Conservation (phyloP, 1,140 invertebrate species). For the Mamestra configurata region DNA sequence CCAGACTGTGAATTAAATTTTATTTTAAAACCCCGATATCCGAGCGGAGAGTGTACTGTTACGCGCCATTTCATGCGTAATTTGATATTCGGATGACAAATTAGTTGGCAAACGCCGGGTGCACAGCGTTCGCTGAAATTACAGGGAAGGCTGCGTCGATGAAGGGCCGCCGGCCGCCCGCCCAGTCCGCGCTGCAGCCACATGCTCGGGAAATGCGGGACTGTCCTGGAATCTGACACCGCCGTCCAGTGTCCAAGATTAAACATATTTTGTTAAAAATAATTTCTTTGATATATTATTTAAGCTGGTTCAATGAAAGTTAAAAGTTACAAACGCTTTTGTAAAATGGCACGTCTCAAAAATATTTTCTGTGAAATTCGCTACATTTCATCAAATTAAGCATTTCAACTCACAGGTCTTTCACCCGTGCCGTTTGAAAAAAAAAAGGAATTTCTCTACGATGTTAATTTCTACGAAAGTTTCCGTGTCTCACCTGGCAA, state of each 20-base stretch:
- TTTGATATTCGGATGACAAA: conserved; percentile 87
- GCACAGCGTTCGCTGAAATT: conserved; percentile 74
- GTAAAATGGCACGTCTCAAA: background rate
- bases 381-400: too few relatives aligned
- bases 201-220: conserved; percentile 8
- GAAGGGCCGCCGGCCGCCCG: conserved; percentile 33
- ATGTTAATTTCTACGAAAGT: background rate
- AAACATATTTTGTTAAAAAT: background rate
- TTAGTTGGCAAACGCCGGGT: conserved; percentile 77
- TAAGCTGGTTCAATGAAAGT: too few relatives aligned
- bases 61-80: conserved; percentile 84
- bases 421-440: too few relatives aligned
- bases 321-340: background rate
- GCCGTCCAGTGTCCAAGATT: background rate
- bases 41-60: conserved; percentile 76
- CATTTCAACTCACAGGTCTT: too few relatives aligned
- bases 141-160: conserved; percentile 66
- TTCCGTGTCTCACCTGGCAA: background rate
- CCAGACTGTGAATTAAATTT: conserved; percentile 79
- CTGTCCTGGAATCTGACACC: conserved; percentile 25
- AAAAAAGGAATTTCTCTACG: too few relatives aligned
- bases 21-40: conserved; percentile 81
- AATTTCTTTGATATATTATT: too few relatives aligned
- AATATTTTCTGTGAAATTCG: too few relatives aligned
- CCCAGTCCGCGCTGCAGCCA: conserved; percentile 17